Percentiles rank a stretch among this genome's conserved stretches.
Evolutionary conservation across 2,113 vertebrate species (phyloP).

Genomic region (Australoheros scitulus): DNA sequence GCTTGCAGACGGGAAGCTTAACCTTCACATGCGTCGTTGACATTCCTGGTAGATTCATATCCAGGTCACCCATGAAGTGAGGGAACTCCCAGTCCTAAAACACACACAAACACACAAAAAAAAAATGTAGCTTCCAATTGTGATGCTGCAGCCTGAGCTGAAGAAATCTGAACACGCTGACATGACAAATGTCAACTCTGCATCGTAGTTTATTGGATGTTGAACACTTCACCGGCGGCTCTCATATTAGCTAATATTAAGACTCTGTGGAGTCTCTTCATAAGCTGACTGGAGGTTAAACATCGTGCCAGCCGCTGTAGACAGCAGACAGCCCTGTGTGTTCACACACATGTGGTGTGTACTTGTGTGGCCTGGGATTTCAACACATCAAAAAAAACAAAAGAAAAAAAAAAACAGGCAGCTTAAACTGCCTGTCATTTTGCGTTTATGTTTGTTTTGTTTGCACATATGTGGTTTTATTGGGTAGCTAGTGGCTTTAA

Average conservation of each 20-base stretch:
- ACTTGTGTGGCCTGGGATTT: conserved; percentile 49
- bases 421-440: conserved; percentile 44
- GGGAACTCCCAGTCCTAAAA: conserved; percentile 97
- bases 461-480: not conserved
- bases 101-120: not conserved
- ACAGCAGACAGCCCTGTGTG: conserved; percentile 12
- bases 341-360: conserved; percentile 51
- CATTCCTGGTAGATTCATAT: conserved; percentile 95
- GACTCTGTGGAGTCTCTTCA: conserved; percentile 46
- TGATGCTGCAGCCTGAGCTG: not conserved
- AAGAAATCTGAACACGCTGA: not conserved
- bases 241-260: conserved; percentile 49
- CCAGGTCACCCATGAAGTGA: conserved; percentile 97
- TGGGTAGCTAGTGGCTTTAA: not conserved
- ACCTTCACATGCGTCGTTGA: conserved; percentile 93
- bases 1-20: conserved; percentile 91
- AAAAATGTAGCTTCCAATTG: not conserved
- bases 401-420: conserved; percentile 45
- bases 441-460: not conserved
- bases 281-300: conserved; percentile 54
- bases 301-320: conserved; percentile 26
- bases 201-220: conserved; percentile 19
- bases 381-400: conserved; percentile 60
- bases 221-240: conserved; percentile 28
- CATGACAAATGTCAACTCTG: conserved; percentile 26